phyloP scores from a whole-genome alignment of 2,113 vertebrate species.

The Epinephelus cyanopodus region DNA sequence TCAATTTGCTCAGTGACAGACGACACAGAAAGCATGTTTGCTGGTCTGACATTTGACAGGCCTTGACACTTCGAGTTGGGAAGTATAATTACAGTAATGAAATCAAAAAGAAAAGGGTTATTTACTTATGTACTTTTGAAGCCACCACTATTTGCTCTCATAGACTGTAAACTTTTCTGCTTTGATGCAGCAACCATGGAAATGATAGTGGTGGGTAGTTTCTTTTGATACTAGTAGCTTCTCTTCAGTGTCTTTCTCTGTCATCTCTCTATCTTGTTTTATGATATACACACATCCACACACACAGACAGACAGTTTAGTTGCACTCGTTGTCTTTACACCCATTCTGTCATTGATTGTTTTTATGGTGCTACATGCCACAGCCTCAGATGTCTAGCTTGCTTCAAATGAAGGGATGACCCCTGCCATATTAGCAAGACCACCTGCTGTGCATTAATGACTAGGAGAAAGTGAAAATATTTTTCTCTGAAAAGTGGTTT shows the following conservation, averaged over 20 bases:
- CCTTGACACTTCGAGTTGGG: constrained; percentile 49
- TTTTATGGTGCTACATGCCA: constrained; percentile 43
- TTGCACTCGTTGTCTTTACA: constrained; percentile 41
- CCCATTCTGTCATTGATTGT: constrained; percentile 61
- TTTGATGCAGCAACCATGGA: constrained; percentile 45
- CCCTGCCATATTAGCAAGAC: constrained; percentile 67
- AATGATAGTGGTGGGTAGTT: constrained; percentile 34
- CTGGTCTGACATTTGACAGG: constrained; percentile 73
- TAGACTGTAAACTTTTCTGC: constrained; percentile 54
- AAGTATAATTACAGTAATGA: constrained; percentile 77
- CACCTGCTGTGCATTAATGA: constrained; percentile 77
- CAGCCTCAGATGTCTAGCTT: constrained; percentile 54
- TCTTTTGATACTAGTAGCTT: constrained; percentile 33
- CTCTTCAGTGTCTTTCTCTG: constrained; percentile 32
- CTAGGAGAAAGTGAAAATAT: constrained; percentile 56
- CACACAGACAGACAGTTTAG: constrained; percentile 25
- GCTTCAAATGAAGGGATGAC: constrained; percentile 65
- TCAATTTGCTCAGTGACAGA: constrained; percentile 82
- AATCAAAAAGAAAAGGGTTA: constrained; percentile 60
- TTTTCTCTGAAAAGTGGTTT: constrained; percentile 47
- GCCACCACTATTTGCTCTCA: not conserved
- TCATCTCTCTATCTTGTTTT: constrained; percentile 7
- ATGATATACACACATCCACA: constrained; percentile 24
- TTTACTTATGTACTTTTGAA: constrained; percentile 63
- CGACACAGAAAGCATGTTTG: constrained; percentile 76